Conservation (phyloP, 2,888 invertebrate genomes). For the Craniophora ligustri region DNA sequence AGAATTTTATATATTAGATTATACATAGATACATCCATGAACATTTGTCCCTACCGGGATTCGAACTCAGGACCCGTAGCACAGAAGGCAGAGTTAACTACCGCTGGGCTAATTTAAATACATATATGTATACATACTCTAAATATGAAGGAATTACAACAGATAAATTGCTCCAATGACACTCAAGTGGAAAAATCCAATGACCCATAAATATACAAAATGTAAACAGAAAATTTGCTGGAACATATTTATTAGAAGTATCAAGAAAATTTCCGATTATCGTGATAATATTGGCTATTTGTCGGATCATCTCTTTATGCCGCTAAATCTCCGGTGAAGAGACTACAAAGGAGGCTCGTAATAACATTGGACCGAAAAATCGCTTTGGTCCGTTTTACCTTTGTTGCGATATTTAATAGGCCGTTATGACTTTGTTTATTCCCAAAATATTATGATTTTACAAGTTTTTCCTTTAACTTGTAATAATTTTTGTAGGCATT, state of each 20-base stretch:
- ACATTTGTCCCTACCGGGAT: no score
- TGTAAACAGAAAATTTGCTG: conserved; percentile 21
- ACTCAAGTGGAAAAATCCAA: not conserved
- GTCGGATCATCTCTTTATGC: conserved; percentile 18
- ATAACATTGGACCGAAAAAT: conserved; percentile 25
- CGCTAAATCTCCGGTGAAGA: conserved; percentile 22
- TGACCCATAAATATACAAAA: conserved; percentile 7
- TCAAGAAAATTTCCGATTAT: no score
- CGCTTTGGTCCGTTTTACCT: conserved; percentile 11
- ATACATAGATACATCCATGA: no score
- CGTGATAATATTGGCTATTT: conserved; percentile 20
- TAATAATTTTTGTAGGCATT: no score
- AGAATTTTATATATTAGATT: no score
- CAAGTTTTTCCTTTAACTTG: no score
- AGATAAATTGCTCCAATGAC: no score
- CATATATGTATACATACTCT: no score
- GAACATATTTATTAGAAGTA: conserved; percentile 12
- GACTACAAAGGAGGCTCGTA: conserved; percentile 24
- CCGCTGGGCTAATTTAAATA: no score
- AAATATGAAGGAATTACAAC: no score
- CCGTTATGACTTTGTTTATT: conserved; percentile 1
- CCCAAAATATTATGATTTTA: not conserved
- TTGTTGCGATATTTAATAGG: conserved; percentile 17
- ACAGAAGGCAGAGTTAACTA: no score
- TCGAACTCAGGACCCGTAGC: no score